Conservation (phyloP, 2,888 invertebrate genomes). For the Eueremaeus valkanovi region DNA sequence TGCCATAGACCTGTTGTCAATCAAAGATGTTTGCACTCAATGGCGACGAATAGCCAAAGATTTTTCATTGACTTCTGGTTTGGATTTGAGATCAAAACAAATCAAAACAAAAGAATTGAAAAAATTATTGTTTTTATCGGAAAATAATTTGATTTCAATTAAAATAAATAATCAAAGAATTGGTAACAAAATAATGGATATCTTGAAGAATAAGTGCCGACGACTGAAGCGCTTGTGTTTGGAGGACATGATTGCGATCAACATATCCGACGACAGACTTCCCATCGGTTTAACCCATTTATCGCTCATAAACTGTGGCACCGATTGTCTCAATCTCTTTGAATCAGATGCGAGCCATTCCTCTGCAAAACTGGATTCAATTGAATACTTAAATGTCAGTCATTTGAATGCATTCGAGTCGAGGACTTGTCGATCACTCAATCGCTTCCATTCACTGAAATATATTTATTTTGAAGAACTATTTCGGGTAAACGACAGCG, state of each 20-base stretch:
- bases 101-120: background rate
- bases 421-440: background rate
- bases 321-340: background rate
- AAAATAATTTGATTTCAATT: background rate
- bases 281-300: background rate
- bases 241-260: background rate
- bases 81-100: background rate
- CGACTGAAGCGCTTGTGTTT: background rate
- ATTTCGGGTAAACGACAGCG: background rate
- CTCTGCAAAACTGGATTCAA: background rate
- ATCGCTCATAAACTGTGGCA: background rate
- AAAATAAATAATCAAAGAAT: background rate
- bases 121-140: background rate
- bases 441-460: background rate
- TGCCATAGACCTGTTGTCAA: background rate
- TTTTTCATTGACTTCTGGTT: background rate
- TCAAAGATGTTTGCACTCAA: background rate
- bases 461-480: background rate
- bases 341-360: background rate
- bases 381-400: background rate
- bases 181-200: background rate
- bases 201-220: background rate
- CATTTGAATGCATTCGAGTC: background rate
- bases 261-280: background rate
- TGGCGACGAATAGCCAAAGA: background rate